Base-by-base conservation (phyloP, 2,888 invertebrate genomes). In the Caenorhabditis imperialis region DNA sequence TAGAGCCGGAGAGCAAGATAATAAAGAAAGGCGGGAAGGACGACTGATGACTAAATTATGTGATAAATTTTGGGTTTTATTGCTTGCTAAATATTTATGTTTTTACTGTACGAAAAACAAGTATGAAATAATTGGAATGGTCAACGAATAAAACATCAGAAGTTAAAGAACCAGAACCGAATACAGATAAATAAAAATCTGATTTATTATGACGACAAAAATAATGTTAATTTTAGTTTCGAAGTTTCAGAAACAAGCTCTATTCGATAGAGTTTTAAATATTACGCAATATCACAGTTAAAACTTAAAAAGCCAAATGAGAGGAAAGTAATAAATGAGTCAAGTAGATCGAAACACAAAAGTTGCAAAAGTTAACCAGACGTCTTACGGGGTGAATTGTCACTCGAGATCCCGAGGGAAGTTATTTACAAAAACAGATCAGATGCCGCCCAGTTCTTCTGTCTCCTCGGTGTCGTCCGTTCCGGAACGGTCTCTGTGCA, bases 361-460 rank as follows among this genome's bases (percentile, higher is more conserved):
- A 55, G 30, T 25, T 35, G 33, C 35, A 44, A 25, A 16, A 25
- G 30, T 37, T 38, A 27, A 57, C 57, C 57, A 57, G 33, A 38
- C 48, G 20, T 14, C 33, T 42, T 33, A 42, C 22, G 47, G 54
- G 45, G 44, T 47, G 48, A 38, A 22, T 47, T n/a, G n/a, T n/a
- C n/a, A n/a, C n/a, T n/a, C n/a, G n/a, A n/a, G n/a, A n/a, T n/a
- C n/a, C n/a, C n/a, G 37, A 35, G 61, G 55, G 55, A 61, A 48
- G 54, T 7, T 23, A 33, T 8, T 10, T 35, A 25, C 42, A 42
- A 25, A 33, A 10, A 51, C n/a, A 8, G 12, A 51, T 22, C 45
- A 74, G 18, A 74, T 61, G 37, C 74, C 74, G 16, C 74, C 74
- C 35, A 75, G 27, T 16, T 75, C 75, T 3, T 75, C 75, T 1